A percentile compares a stretch with the other conserved stretches of the same genome.
Evolutionary conservation across 2,888 invertebrate species (phyloP).

Genomic region (Lycophotia porphyrea): DNA sequence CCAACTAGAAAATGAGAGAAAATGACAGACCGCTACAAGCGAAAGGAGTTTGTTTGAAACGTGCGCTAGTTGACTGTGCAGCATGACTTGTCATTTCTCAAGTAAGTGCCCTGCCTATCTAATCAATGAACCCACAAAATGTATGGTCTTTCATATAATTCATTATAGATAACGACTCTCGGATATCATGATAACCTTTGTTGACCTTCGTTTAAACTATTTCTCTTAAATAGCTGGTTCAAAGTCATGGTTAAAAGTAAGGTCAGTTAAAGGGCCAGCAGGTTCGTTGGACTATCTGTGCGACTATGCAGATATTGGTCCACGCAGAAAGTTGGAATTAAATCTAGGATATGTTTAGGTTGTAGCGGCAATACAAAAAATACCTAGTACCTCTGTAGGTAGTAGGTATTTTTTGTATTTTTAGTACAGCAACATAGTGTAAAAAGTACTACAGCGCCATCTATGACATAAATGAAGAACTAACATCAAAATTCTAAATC

Average conservation of each 20-base stretch:
- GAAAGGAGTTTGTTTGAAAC: background rate
- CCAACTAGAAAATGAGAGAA: too few species aligned
- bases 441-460: too few species aligned
- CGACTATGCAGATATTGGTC: background rate
- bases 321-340: background rate
- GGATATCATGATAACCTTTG: conserved; percentile 5
- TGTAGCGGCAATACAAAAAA: too few species aligned
- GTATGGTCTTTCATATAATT: background rate
- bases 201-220: conserved; percentile 17
- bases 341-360: background rate
- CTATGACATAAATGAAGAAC: too few species aligned
- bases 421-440: too few species aligned
- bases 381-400: too few species aligned
- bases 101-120: conserved; percentile 3
- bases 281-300: background rate
- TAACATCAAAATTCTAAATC: too few species aligned
- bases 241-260: conserved; percentile 32
- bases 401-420: too few species aligned
- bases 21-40: too few species aligned
- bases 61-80: background rate
- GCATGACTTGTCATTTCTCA: conserved; percentile 10
- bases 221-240: conserved; percentile 8
- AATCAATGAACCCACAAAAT: background rate
- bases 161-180: background rate
- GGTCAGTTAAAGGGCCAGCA: background rate